A percentile compares a stretch with the other conserved stretches of the same genome.
Evolutionary conservation across 35 echinoderm and acorn worm species (phyloP).

Genomic region (Heliocidaris erythrogramma): DNA sequence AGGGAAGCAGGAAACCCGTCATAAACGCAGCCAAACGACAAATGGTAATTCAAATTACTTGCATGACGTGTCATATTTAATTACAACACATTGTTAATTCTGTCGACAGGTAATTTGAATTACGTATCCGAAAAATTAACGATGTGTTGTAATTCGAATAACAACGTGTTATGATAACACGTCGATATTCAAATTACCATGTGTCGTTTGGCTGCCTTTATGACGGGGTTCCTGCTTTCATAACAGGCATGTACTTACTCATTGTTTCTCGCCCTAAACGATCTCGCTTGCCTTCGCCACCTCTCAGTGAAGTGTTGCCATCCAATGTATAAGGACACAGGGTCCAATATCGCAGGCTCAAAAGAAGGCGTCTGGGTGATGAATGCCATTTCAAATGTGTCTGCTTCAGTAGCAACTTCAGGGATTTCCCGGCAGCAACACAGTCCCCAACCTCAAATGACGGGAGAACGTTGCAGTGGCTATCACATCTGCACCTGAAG

Average conservation of each 20-base stretch:
- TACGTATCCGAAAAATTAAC: neutral
- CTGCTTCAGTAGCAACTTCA: neutral
- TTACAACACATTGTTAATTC: no score
- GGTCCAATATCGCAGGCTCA: neutral
- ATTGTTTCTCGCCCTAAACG: neutral
- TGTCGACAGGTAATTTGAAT: no score
- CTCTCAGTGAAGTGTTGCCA: neutral
- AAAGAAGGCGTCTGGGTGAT: neutral
- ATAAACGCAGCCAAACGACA: no score
- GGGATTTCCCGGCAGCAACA: constrained; percentile 10
- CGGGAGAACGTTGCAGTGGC: no score
- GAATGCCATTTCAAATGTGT: neutral
- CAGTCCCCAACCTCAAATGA: neutral
- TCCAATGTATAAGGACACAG: neutral
- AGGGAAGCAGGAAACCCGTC: no score
- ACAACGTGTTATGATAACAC: neutral
- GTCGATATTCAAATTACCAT: neutral
- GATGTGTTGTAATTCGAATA: neutral
- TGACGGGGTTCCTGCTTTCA: neutral
- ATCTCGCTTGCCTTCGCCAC: neutral
- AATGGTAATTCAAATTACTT: no score
- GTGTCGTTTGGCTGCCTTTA: neutral
- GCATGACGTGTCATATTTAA: no score
- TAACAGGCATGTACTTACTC: neutral
- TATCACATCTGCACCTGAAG: no score